These are phyloP conservation scores for Diadema setosum DNA, from an alignment of 35 echinoderm and acorn worm species.

Conservation along the genomic window DNA sequence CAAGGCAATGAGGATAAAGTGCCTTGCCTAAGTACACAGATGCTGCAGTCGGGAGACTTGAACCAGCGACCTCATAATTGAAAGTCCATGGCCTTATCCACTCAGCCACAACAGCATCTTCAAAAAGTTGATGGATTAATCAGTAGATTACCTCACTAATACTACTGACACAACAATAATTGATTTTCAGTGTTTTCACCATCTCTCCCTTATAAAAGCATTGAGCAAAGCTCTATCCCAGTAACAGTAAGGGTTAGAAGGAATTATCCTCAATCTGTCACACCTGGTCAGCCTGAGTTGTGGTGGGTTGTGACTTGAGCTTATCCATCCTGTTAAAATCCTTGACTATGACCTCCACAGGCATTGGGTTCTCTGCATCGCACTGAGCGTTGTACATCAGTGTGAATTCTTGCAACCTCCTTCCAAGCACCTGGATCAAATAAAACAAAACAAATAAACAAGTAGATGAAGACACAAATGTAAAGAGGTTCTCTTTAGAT, in stretches of 20 bases:
- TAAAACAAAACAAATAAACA: neutral
- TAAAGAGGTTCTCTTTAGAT: neutral
- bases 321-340: constrained; percentile 66
- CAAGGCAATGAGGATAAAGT: too few relatives aligned
- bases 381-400: constrained; percentile 95
- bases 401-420: constrained; percentile 79
- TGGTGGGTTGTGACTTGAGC: neutral
- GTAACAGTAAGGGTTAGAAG: neutral
- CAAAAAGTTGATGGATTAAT: too few relatives aligned
- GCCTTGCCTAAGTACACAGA: too few relatives aligned
- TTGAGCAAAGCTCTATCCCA: too few relatives aligned
- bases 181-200: too few relatives aligned
- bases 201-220: too few relatives aligned
- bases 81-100: too few relatives aligned
- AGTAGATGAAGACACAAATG: neutral
- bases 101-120: too few relatives aligned
- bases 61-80: too few relatives aligned
- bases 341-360: constrained; percentile 44
- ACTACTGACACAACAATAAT: too few relatives aligned
- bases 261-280: neutral
- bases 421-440: constrained; percentile 46
- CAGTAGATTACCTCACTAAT: too few relatives aligned
- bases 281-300: neutral
- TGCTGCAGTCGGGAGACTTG: too few relatives aligned
- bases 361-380: constrained; percentile 62